Evolutionary conservation across 2,888 invertebrate genomes (phyloP).

Genomic region (Polydrusus cervinus): DNA sequence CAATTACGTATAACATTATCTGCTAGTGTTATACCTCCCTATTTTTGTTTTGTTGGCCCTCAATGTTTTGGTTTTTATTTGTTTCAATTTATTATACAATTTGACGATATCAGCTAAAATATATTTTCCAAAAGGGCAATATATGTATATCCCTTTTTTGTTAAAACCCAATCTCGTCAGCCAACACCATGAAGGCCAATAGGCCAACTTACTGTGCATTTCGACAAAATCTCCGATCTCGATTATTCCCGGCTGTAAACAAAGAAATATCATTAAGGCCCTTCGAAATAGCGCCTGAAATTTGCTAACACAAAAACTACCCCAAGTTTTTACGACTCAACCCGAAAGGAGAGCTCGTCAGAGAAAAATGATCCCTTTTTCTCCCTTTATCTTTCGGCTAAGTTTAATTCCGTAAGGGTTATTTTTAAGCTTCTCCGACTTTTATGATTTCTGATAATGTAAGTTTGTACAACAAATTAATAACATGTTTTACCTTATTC

Average conservation of each 20-base stretch:
- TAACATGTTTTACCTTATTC: too few species aligned
- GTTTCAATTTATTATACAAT: too few species aligned
- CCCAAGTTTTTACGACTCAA: not conserved
- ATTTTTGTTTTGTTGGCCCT: too few species aligned
- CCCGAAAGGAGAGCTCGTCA: not conserved
- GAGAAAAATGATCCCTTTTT: conserved; percentile 3
- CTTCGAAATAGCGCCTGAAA: conserved; percentile 12
- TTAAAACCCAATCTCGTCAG: conserved; percentile 8
- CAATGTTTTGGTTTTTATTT: too few species aligned
- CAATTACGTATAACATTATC: too few species aligned
- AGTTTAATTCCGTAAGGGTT: conserved; percentile 3
- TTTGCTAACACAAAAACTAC: conserved; percentile 18
- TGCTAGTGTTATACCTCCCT: too few species aligned
- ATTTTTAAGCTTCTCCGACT: not conserved
- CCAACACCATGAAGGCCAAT: conserved; percentile 15
- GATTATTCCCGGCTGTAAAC: conserved; percentile 24
- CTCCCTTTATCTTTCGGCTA: conserved; percentile 10
- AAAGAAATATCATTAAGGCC: conserved; percentile 23
- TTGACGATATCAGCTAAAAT: not conserved
- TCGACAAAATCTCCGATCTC: not conserved
- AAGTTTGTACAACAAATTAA: too few species aligned
- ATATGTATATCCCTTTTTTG: not conserved
- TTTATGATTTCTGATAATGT: conserved; percentile 13
- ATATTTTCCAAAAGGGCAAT: not conserved
- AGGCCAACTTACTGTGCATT: not conserved